Base-by-base conservation (phyloP, 1,140 invertebrate species). In the Agrilus planipennis region DNA sequence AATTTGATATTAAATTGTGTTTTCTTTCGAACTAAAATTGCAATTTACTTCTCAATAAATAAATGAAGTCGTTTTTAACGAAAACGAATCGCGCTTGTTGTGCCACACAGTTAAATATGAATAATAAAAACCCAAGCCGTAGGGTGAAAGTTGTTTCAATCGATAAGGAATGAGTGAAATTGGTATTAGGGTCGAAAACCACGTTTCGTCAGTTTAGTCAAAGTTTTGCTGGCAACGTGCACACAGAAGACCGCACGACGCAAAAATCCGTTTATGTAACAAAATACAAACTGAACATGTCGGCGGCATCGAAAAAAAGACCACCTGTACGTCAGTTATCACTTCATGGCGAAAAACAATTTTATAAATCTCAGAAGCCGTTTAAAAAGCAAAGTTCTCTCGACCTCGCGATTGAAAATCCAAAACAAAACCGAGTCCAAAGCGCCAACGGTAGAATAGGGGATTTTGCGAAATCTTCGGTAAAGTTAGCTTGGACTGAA, bases 331-430 rank as follows among this genome's bases (percentile, higher is more conserved):
- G 57, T 4, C 59, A 60, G 40, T 37, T 57, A 7, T 60, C 57
- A 3, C 36, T 61, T 4, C 48, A 47, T 20, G 52, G 42, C 35
- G 57, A 58, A 6, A 36, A 44, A 1, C 48, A n/a, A n/a, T n/a
- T n/a, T n/a, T n/a, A 54, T 7, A 47, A 39, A n/a, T 19, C 27
- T 3, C 30, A 50, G 16, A 42, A 47, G n/a, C 43, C 23, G 7
- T 34, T 59, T 10, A 58, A 45, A 23, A 61, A 60, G 38, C 56
- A 59, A 44, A 49, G 51, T 16, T 58, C 55, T 10, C 52, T 53
- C 37, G 57, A 61, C 32, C 27, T 53, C 12, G 14, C 44, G 9
- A 51, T 55, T 16, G 38, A 32, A 10, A 49, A 45, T 11, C 45
- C 48, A 10, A 39, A 41, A 19, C 41, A 6, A 38, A 49, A 12